Evolutionary conservation across 1,140 invertebrate species (phyloP), one percentile per base, ranked within the genome.

Genomic region (Drosophila varians): DNA sequence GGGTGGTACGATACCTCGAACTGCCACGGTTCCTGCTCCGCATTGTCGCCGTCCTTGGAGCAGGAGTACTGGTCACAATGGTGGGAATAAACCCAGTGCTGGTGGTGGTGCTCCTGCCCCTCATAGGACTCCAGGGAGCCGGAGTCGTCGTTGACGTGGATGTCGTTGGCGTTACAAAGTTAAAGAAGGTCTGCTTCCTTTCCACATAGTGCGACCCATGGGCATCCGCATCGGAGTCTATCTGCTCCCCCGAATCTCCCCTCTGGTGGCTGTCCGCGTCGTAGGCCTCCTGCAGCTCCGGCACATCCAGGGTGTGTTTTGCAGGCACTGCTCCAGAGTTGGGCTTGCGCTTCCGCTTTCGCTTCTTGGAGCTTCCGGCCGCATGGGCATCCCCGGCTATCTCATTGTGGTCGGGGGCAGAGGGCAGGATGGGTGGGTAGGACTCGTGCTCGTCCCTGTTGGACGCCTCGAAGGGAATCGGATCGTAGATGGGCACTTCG

Each of bases 401-500:
- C 8, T 74, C 60, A 16, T 68, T 77, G n/a, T 47, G 62, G 25
- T 43, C 46, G 7, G 61, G 43, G 0, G 45, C 16, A 14, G 56
- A 51, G 0, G 9, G 2, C 18, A 40, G 1, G 52, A 66, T 84
- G 34, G 89, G 89, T 26, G 89, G 89, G 60, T 87, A 90, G 5
- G 72, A 57, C 4, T 90, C 89, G 11, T 86, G 86, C 12, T 89
- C 74, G 7, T 90, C 89, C 4, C 68, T 55, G 38, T 64, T 90
- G 28, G 78, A 84, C 0, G 89, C 56, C 36, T 88, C 87, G 16
- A 91, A 91, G 4, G 89, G 89, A 62, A 91, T 83, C 5, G 90
- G 79, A 51, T 91, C 90, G 25, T 91, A 91, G 16, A 91, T 86
- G 45, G 90, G 90, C 25, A 91, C 90, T 57, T 90, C 90, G 54